Conservation (phyloP, 2,797 vertebrate genomes). For the Sebastes oblongus region DNA sequence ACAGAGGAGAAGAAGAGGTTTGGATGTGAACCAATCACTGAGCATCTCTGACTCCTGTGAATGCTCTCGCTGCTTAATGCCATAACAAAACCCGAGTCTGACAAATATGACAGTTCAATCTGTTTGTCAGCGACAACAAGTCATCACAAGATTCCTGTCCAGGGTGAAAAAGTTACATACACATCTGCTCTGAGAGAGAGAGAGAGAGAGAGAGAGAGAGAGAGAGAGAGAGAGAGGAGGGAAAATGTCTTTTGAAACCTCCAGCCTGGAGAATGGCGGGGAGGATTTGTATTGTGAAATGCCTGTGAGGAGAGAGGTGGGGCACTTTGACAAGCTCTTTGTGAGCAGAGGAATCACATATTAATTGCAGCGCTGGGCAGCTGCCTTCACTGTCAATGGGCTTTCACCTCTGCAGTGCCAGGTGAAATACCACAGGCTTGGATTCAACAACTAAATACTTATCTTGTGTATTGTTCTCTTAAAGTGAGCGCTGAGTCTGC, state of each 20-base stretch:
- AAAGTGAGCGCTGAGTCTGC: conserved; percentile 67
- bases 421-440: conserved; percentile 73
- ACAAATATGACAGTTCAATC: conserved; percentile 48
- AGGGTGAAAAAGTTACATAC: conserved; percentile 79
- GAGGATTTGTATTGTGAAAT: conserved; percentile 83
- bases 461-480: conserved; percentile 65
- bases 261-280: conserved; percentile 63
- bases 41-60: conserved; percentile 12
- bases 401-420: conserved; percentile 52
- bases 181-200: conserved; percentile 69
- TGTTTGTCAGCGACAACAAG: conserved; percentile 80
- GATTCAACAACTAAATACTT: conserved; percentile 77
- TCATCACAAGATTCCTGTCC: conserved; percentile 80
- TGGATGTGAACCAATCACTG: neutral
- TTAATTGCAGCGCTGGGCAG: conserved; percentile 76
- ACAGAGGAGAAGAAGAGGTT: neutral
- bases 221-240: neutral
- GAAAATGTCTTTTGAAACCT: conserved; percentile 45
- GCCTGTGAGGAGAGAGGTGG: conserved; percentile 73
- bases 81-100: conserved; percentile 51
- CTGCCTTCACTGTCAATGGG: conserved; percentile 75
- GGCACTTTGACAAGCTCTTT: conserved; percentile 74
- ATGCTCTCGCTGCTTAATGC: conserved; percentile 25
- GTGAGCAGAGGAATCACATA: conserved; percentile 79
- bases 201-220: neutral